Conservation (phyloP, 2,113 vertebrate genomes). For the Tachycineta bicolor region DNA sequence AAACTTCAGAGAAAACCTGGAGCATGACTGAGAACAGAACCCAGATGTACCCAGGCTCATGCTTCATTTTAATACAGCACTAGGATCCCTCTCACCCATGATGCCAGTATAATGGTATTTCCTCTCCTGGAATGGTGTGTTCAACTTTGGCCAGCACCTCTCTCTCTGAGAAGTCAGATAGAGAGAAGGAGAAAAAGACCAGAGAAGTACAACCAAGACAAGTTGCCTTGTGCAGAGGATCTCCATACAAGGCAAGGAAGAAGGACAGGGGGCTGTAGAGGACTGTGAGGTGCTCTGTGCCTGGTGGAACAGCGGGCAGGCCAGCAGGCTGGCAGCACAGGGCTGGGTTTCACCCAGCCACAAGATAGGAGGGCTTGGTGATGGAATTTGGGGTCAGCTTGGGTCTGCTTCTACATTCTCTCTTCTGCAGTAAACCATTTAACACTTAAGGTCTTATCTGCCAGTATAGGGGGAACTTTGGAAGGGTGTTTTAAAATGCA, state of each 20-base stretch:
- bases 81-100: slow-evolving; percentile 15
- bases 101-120: slow-evolving; percentile 68
- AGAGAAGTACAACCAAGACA: slow-evolving; percentile 9
- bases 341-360: background rate
- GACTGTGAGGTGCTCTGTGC: background rate
- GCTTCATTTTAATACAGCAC: slow-evolving; percentile 27
- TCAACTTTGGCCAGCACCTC: background rate
- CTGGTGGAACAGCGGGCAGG: background rate
- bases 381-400: background rate
- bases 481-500: background rate
- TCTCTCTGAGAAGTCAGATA: background rate
- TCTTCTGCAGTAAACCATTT: background rate
- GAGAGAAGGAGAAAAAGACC: slow-evolving; percentile 11
- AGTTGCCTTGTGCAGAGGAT: background rate
- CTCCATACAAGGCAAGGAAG: slow-evolving; percentile 39
- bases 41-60: slow-evolving; percentile 36
- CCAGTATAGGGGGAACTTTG: background rate
- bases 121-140: slow-evolving; percentile 48
- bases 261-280: background rate
- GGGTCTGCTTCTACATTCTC: background rate
- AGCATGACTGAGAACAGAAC: slow-evolving; percentile 27
- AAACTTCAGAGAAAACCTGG: slow-evolving; percentile 16
- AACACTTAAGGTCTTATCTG: background rate
- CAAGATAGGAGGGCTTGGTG: background rate
- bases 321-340: rapidly evolving